phyloP scores from a whole-genome alignment of 35 echinoderm and acorn worm genomes.

The Apostichopus parvimensis region DNA sequence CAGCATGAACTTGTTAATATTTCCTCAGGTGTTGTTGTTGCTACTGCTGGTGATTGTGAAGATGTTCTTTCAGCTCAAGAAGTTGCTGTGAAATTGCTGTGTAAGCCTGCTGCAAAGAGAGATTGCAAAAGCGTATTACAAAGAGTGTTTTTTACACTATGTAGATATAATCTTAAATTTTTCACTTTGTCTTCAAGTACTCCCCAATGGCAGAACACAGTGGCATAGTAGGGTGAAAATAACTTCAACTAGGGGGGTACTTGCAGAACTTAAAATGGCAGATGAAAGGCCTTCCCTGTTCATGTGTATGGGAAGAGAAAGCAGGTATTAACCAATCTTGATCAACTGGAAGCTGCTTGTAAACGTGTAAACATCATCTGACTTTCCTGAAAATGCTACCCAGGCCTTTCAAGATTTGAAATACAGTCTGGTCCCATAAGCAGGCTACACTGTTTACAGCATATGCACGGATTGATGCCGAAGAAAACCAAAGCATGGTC shows the following conservation, averaged over 20 bases:
- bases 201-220: not conserved
- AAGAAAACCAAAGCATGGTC: conserved; percentile 13
- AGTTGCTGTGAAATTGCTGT: not conserved
- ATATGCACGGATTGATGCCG: not conserved
- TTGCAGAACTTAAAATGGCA: conserved; percentile 25
- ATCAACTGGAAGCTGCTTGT: not conserved
- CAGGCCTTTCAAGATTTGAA: conserved; percentile 31
- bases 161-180: conserved; percentile 28
- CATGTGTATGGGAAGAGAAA: conserved; percentile 36
- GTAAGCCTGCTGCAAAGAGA: too few species aligned
- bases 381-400: conserved; percentile 55
- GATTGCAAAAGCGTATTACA: not conserved
- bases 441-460: conserved; percentile 60
- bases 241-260: not conserved
- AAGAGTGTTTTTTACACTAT: conserved; percentile 16
- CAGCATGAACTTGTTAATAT: conserved; percentile 42
- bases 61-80: conserved; percentile 23
- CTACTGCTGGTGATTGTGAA: not conserved
- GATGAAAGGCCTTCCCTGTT: conserved; percentile 31
- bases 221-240: conserved; percentile 35
- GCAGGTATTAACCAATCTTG: not conserved
- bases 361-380: conserved; percentile 34
- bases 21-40: conserved; percentile 43
- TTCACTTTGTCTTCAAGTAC: conserved; percentile 12
- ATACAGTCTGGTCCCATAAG: conserved; percentile 35